A percentile compares a stretch with the other conserved stretches of the same genome.
These are phyloP conservation scores for Andrena trimmerana DNA, from an alignment of 2,888 invertebrate genomes.

Conservation along the genomic window DNA sequence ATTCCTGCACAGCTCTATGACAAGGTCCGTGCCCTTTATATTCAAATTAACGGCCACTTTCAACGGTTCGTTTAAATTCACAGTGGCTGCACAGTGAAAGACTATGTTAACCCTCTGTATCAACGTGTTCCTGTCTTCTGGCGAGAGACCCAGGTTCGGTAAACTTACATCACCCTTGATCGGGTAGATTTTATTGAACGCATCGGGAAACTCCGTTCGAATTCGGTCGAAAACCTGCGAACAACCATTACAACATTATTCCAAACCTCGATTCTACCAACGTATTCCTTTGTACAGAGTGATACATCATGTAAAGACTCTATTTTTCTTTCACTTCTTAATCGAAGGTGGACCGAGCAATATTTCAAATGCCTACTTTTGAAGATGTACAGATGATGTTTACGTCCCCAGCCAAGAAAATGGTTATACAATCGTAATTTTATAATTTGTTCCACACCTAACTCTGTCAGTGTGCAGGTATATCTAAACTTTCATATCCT, in stretches of 20 bases:
- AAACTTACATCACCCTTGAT: slow-evolving; percentile 95
- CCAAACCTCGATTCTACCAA: no score
- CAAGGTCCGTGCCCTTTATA: slow-evolving; percentile 96
- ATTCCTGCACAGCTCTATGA: slow-evolving; percentile 95
- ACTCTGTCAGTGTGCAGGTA: no score
- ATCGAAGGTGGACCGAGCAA: no score
- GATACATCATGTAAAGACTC: no score
- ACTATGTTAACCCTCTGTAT: slow-evolving; percentile 94
- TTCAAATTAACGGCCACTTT: slow-evolving; percentile 98
- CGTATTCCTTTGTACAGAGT: no score
- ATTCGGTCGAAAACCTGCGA: slow-evolving; percentile 92
- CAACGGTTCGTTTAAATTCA: slow-evolving; percentile 98
- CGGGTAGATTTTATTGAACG: slow-evolving; percentile 91
- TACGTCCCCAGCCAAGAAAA: no score
- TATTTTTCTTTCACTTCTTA: no score
- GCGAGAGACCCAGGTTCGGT: slow-evolving; percentile 93
- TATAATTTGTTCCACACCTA: no score
- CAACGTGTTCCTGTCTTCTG: slow-evolving; percentile 90
- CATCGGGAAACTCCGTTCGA: slow-evolving; percentile 90
- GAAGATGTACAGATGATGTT: no score
- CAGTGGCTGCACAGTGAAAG: slow-evolving; percentile 99
- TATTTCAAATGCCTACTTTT: no score
- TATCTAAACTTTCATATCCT: no score
- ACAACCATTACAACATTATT: not conserved
- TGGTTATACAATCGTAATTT: no score